These are phyloP conservation scores for Anastrepha obliqua DNA, from an alignment of 1,140 invertebrate genomes.

Conservation along the genomic window DNA sequence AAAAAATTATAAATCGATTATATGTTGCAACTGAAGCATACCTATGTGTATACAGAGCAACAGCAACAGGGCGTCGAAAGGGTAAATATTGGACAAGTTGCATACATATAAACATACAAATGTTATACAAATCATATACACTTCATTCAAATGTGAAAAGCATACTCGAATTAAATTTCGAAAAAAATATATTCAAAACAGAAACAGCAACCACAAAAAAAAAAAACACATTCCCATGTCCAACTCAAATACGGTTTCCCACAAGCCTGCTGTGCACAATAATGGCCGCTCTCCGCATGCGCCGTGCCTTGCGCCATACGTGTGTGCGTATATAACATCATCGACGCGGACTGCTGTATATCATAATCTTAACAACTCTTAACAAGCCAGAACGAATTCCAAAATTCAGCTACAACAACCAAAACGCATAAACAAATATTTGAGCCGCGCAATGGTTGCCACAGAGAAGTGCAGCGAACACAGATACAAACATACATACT, in stretches of 20 bases:
- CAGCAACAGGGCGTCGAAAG: constrained; percentile 15
- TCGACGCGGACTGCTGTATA: constrained; percentile 65
- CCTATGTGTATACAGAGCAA: constrained; percentile 54
- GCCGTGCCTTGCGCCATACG: background rate
- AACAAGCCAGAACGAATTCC: constrained; percentile 70
- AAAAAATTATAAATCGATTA: constrained; percentile 70
- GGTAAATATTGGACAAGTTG: background rate
- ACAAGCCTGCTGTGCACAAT: constrained; percentile 49
- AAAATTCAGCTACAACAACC: constrained; percentile 30
- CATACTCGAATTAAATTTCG: background rate
- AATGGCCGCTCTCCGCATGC: constrained; percentile 45
- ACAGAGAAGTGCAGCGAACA: background rate
- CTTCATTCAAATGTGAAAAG: background rate
- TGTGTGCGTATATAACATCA: background rate
- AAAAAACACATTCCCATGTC: constrained; percentile 31
- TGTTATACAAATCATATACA: background rate
- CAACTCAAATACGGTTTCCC: constrained; percentile 42
- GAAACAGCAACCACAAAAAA: background rate
- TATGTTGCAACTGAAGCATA: constrained; percentile 61
- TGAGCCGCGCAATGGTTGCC: background rate
- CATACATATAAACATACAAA: background rate
- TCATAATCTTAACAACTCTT: constrained; percentile 74
- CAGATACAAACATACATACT: background rate
- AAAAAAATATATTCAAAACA: background rate
- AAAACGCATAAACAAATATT: constrained; percentile 27